A percentile compares a stretch with the other conserved stretches of the same genome.
Conservation (phyloP, 2,888 invertebrate species). For the Phyllotreta striolata region DNA sequence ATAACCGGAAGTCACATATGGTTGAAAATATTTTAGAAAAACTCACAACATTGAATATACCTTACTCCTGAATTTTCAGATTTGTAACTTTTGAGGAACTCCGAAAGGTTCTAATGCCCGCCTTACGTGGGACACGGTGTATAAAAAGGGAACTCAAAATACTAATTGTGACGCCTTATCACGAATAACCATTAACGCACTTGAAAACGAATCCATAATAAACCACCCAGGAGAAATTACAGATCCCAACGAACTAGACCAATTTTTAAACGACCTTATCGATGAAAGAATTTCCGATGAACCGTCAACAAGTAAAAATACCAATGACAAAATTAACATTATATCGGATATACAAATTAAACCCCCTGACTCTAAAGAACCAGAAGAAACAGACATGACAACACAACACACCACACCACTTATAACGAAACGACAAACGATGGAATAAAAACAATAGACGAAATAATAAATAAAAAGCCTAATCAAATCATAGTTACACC, state of each 20-base stretch:
- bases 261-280: no score
- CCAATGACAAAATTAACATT: background rate
- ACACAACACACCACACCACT: constrained; percentile 9
- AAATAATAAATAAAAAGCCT: constrained; percentile 15
- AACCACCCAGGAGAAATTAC: constrained; percentile 15
- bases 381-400: background rate
- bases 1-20: no score
- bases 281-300: no score
- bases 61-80: no score
- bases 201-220: constrained; percentile 18
- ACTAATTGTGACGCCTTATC: constrained; percentile 19
- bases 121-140: no score
- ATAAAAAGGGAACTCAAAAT: constrained; percentile 24
- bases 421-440: constrained; percentile 4
- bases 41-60: no score
- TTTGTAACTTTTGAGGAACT: no score
- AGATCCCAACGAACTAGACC: no score
- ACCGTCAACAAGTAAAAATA: no score
- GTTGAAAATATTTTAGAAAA: no score
- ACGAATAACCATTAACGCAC: constrained; percentile 15
- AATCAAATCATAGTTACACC: constrained; percentile 1
- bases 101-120: no score
- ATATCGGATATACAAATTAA: background rate
- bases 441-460: constrained; percentile 13
- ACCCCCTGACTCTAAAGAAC: background rate